phyloP scores from a whole-genome alignment of 2,797 vertebrate species.

The Macroramphosus scolopax region DNA sequence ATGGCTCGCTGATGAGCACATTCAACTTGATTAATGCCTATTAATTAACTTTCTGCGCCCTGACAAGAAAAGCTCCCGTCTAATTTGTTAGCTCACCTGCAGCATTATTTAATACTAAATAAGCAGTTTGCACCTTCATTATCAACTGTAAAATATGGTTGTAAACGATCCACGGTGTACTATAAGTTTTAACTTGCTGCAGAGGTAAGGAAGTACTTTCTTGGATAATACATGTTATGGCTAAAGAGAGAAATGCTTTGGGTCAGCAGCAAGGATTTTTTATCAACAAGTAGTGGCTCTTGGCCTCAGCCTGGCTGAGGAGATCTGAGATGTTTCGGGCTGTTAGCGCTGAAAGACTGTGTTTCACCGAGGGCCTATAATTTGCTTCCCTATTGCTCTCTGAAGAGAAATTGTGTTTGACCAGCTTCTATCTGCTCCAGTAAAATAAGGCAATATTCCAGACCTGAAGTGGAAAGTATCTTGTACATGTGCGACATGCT shows the following conservation, averaged over 20 bases:
- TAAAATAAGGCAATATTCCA: slow-evolving; percentile 48
- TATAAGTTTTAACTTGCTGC: slow-evolving; percentile 49
- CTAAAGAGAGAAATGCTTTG: slow-evolving; percentile 48
- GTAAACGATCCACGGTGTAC: slow-evolving; percentile 30
- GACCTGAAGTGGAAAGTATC: slow-evolving; percentile 58
- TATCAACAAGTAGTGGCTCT: slow-evolving; percentile 71
- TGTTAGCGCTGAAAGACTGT: slow-evolving; percentile 65
- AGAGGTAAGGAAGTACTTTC: slow-evolving; percentile 49
- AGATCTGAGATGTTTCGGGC: slow-evolving; percentile 70
- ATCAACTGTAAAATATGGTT: slow-evolving; percentile 21
- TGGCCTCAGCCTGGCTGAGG: slow-evolving; percentile 56
- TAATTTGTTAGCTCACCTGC: no score
- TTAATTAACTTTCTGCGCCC: no score
- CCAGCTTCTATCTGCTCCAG: slow-evolving; percentile 52
- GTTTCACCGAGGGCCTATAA: slow-evolving; percentile 59
- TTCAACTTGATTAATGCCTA: no score
- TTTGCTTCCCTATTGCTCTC: slow-evolving; percentile 66
- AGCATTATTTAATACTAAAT: no score
- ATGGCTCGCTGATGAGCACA: no score
- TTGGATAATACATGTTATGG: slow-evolving; percentile 36
- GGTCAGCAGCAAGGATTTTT: slow-evolving; percentile 78
- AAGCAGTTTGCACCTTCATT: no score
- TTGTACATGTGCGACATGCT: slow-evolving; percentile 37
- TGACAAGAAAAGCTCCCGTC: no score
- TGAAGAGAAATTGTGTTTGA: slow-evolving; percentile 57